These are phyloP conservation scores for Platycercus adscitus DNA, from an alignment of 2,113 vertebrate species.

Conservation along the genomic window DNA sequence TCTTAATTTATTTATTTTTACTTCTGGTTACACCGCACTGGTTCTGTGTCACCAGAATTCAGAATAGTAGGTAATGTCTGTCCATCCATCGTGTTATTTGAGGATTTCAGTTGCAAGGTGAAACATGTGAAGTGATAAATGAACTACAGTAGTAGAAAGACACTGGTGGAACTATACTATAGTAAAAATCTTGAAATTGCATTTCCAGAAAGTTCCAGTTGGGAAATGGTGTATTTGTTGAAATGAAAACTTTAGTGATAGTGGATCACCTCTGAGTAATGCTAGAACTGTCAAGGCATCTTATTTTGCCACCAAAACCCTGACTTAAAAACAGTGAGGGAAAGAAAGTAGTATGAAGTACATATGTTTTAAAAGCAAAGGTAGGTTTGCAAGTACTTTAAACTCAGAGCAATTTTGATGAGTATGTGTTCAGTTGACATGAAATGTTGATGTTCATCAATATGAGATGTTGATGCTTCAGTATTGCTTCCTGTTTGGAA, in stretches of 20 bases:
- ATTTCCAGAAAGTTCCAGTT: not conserved
- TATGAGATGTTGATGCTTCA: not conserved
- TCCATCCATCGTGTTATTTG: rapidly evolving
- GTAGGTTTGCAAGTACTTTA: not conserved
- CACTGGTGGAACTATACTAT: not conserved
- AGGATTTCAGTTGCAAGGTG: not conserved
- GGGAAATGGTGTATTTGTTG: not conserved
- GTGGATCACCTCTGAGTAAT: not conserved
- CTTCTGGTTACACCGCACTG: not conserved
- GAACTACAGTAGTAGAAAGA: not conserved
- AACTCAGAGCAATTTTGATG: not conserved
- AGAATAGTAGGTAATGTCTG: not conserved
- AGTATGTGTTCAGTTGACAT: not conserved
- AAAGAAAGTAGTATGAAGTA: not conserved
- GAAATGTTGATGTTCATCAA: not conserved
- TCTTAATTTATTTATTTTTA: not conserved
- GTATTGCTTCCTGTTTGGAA: not conserved
- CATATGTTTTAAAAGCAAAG: not conserved
- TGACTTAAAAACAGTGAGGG: not conserved
- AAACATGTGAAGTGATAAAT: not conserved
- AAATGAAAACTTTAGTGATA: not conserved
- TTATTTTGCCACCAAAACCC: not conserved
- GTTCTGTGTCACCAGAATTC: not conserved
- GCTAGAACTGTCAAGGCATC: not conserved
- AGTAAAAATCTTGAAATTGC: not conserved